A percentile compares a stretch with the other conserved stretches of the same genome.
These are phyloP conservation scores for Eristalinus sepulchralis DNA, from an alignment of 2,888 invertebrate genomes.

Conservation along the genomic window DNA sequence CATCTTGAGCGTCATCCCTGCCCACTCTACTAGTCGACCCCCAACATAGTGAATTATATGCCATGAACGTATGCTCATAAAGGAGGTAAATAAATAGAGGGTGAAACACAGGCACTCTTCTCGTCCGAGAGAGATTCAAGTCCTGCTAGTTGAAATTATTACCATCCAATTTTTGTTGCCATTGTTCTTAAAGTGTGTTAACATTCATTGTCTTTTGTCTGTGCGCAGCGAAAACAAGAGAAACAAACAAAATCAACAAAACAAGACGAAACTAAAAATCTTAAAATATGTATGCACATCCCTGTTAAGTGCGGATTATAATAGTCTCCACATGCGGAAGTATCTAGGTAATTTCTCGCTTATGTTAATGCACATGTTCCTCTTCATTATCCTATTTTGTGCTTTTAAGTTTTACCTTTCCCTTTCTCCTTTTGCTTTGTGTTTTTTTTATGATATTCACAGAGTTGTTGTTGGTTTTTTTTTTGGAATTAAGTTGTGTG, in stretches of 20 bases:
- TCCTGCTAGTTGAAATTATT: conserved; percentile 13
- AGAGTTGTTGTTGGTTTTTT: too few species aligned
- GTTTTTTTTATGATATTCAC: neutral
- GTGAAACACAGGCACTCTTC: neutral
- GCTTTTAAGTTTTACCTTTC: conserved; percentile 27
- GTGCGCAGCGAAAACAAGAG: neutral
- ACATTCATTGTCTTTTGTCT: conserved; percentile 30
- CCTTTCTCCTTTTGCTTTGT: conserved; percentile 1
- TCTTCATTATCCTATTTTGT: conserved; percentile 23
- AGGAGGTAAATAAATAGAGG: neutral
- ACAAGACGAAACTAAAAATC: neutral
- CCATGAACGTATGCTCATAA: neutral
- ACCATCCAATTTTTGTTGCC: conserved; percentile 28
- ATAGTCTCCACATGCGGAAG: conserved; percentile 29
- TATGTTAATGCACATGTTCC: conserved; percentile 32
- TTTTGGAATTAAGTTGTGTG: conserved; percentile 2
- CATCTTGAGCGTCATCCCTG: neutral
- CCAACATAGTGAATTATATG: neutral
- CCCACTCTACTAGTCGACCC: neutral
- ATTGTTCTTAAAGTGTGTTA: conserved; percentile 29
- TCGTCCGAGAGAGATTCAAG: neutral
- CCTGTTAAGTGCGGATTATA: conserved; percentile 37
- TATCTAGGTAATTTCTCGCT: conserved; percentile 29
- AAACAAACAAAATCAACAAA: neutral
- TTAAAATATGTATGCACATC: conserved; percentile 15